Evolutionary conservation across 2,888 invertebrate genomes (phyloP).

Genomic region (Melanchra persicariae): DNA sequence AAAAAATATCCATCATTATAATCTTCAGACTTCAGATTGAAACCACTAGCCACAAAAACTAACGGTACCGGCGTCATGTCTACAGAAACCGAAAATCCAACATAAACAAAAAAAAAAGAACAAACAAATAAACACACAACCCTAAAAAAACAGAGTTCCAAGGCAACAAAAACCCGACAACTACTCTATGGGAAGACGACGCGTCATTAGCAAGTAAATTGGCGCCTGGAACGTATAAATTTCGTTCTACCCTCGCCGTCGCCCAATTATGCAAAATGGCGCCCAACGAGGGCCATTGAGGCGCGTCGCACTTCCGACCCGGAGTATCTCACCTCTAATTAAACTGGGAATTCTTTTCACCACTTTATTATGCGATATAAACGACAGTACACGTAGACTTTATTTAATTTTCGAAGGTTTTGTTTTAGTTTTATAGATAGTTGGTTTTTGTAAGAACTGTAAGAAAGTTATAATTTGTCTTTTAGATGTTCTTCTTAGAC

Average conservation of each 20-base stretch:
- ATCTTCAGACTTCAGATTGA: slow-evolving; percentile 23
- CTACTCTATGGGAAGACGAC: slow-evolving; percentile 83
- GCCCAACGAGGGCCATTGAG: slow-evolving; percentile 88
- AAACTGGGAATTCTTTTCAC: slow-evolving; percentile 89
- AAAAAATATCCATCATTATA: slow-evolving; percentile 26
- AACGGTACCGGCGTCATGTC: slow-evolving; percentile 54
- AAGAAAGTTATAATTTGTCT: not conserved
- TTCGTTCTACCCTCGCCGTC: slow-evolving; percentile 86
- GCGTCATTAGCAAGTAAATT: slow-evolving; percentile 91
- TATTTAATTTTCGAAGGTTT: slow-evolving; percentile 77
- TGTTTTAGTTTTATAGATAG: slow-evolving; percentile 27
- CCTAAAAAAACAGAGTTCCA: slow-evolving; percentile 62
- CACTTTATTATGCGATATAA: slow-evolving; percentile 89
- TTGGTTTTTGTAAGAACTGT: slow-evolving; percentile 34
- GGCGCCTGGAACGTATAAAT: slow-evolving; percentile 89
- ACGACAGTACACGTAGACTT: slow-evolving; percentile 80
- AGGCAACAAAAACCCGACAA: slow-evolving; percentile 78
- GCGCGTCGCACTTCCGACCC: slow-evolving; percentile 85
- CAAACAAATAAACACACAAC: slow-evolving; percentile 55
- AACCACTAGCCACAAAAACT: slow-evolving; percentile 34
- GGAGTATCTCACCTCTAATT: slow-evolving; percentile 90
- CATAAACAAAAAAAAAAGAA: slow-evolving; percentile 24
- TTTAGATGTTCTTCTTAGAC: not conserved
- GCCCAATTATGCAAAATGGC: slow-evolving; percentile 91
- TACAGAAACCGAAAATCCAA: slow-evolving; percentile 44